Conservation (phyloP, 2,888 invertebrate species). For the Pelosia muscerda region DNA sequence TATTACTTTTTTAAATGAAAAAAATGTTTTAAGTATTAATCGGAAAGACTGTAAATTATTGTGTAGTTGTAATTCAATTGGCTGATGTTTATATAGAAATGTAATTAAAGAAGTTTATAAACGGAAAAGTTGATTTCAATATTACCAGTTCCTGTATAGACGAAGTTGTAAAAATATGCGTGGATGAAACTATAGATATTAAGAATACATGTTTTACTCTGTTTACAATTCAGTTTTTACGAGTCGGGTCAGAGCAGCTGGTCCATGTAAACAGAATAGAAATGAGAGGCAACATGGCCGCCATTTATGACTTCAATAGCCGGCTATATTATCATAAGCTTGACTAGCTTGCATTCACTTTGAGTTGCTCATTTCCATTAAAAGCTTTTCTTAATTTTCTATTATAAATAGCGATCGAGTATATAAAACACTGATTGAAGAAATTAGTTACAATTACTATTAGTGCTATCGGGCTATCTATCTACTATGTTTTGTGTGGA, state of each 20-base stretch:
- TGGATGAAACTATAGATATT: constrained; percentile 51
- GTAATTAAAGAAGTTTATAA: constrained; percentile 84
- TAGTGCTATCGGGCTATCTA: too few species aligned
- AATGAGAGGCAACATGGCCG: constrained; percentile 69
- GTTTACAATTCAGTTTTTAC: constrained; percentile 79
- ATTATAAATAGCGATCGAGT: constrained; percentile 16
- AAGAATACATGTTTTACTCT: constrained; percentile 75
- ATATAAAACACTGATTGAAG: background rate
- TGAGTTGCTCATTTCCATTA: constrained; percentile 63
- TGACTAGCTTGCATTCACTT: constrained; percentile 58
- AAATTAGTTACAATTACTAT: background rate
- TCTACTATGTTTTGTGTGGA: too few species aligned
- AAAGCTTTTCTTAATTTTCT: constrained; percentile 58
- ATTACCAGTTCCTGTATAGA: constrained; percentile 21
- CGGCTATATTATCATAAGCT: constrained; percentile 60
- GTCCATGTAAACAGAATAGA: constrained; percentile 78
- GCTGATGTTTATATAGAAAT: constrained; percentile 85
- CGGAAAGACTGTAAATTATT: constrained; percentile 86
- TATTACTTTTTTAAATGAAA: constrained; percentile 78
- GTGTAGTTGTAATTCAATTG: constrained; percentile 81
- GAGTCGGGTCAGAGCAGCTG: constrained; percentile 73
- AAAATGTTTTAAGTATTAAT: constrained; percentile 83
- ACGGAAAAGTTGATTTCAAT: constrained; percentile 51
- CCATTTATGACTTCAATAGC: constrained; percentile 66
- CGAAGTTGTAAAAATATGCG: constrained; percentile 57